These are phyloP conservation scores for Selenia dentaria DNA, from an alignment of 2,888 invertebrate species.

Conservation along the genomic window DNA sequence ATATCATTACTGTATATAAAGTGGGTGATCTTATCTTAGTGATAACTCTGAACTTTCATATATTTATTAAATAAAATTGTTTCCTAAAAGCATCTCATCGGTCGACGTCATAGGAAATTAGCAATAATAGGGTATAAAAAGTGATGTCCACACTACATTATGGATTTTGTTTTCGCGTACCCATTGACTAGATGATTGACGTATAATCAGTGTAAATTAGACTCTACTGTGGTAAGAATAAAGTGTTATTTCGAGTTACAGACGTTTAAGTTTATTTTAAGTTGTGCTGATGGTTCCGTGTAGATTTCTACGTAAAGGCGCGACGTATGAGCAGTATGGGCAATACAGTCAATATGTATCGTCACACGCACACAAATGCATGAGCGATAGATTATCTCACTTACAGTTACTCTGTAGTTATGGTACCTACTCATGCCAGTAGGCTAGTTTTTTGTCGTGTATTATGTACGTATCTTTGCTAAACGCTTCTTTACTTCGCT, in stretches of 20 bases:
- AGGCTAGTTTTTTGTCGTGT: no score
- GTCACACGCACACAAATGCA: not conserved
- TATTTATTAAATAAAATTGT: not conserved
- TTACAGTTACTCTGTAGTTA: no score
- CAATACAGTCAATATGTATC: not conserved
- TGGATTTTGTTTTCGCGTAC: constrained; percentile 18
- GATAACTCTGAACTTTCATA: not conserved
- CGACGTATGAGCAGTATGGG: constrained; percentile 23
- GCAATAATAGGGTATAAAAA: constrained; percentile 40
- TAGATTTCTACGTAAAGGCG: constrained; percentile 27
- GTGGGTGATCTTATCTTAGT: not conserved
- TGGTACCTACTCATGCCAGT: no score
- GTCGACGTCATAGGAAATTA: constrained; percentile 31
- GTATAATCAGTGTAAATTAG: constrained; percentile 41
- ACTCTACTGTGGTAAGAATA: constrained; percentile 59
- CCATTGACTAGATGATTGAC: constrained; percentile 27
- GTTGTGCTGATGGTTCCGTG: constrained; percentile 39
- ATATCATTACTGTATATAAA: not conserved
- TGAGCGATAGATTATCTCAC: no score
- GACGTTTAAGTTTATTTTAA: constrained; percentile 45
- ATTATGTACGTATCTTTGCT: no score
- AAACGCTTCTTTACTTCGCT: no score
- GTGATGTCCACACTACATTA: constrained; percentile 14
- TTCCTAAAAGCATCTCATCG: constrained; percentile 16
- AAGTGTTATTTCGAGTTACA: constrained; percentile 60